Percentiles rank a stretch among this genome's conserved stretches.
Evolutionary conservation across 2,888 invertebrate genomes (phyloP).

Genomic region (Liodrosophila aerea): DNA sequence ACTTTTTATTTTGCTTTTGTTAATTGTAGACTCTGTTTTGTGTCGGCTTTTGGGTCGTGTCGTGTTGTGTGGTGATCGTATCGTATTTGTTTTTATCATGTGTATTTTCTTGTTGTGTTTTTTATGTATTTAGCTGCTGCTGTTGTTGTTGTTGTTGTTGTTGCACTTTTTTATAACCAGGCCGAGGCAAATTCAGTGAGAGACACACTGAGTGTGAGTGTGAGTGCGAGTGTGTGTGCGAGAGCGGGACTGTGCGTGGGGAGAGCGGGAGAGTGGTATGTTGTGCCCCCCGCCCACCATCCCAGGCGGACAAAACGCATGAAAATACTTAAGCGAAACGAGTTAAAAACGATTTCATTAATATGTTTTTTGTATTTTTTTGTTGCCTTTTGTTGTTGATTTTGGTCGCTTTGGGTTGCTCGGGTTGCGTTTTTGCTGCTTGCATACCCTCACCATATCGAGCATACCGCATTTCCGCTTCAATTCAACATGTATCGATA

Average conservation of each 20-base stretch:
- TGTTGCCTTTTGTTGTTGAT: constrained; percentile 52
- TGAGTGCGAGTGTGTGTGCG: no score
- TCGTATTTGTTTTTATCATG: constrained; percentile 68
- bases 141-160: constrained; percentile 54
- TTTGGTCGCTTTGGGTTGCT: constrained; percentile 39
- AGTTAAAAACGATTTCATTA: constrained; percentile 76
- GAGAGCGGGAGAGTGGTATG: constrained; percentile 8
- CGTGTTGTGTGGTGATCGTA: constrained; percentile 49
- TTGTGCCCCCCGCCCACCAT: constrained; percentile 6
- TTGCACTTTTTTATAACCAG: constrained; percentile 70
- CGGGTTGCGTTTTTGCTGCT: constrained; percentile 25
- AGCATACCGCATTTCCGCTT: neutral
- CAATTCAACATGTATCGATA: neutral
- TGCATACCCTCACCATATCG: constrained; percentile 25
- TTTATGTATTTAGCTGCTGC: constrained; percentile 42
- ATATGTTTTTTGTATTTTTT: constrained; percentile 58
- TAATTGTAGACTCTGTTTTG: constrained; percentile 28
- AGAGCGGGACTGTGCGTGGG: constrained; percentile 11
- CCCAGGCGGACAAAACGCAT: constrained; percentile 40
- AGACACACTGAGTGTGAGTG: constrained; percentile 13
- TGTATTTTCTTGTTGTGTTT: constrained; percentile 22
- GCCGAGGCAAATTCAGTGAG: constrained; percentile 26
- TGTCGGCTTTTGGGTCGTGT: constrained; percentile 53
- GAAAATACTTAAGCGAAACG: constrained; percentile 74
- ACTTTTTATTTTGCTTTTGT: constrained; percentile 30